Conservation (phyloP, 2,888 invertebrate species). For the Ormia ochracea region DNA sequence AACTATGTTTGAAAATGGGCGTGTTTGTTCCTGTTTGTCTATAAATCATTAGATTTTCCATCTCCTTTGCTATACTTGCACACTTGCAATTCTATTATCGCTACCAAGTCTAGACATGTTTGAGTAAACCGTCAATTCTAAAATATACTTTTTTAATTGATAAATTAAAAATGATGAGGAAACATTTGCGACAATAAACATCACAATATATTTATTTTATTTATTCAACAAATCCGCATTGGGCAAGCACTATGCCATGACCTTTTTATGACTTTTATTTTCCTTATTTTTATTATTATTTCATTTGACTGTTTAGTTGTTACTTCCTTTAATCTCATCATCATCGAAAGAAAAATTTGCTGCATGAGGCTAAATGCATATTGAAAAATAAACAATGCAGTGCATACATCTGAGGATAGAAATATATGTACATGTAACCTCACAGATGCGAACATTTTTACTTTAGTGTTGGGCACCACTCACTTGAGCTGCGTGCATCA, state of each 20-base stretch:
- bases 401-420: no score
- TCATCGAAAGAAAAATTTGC: conserved; percentile 33
- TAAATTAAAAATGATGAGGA: background rate
- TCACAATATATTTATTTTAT: conserved; percentile 4
- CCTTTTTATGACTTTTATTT: conserved; percentile 5
- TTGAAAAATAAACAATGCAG: conserved; percentile 39
- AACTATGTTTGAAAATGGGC: background rate
- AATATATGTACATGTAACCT: no score
- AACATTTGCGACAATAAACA: conserved; percentile 20
- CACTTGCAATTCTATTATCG: background rate
- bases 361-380: conserved; percentile 11
- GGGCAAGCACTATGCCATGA: background rate
- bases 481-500: no score
- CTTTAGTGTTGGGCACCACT: no score
- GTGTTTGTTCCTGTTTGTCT: background rate
- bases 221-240: background rate
- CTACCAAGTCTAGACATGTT: conserved; percentile 33
- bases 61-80: conserved; percentile 25
- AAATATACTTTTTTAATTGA: conserved; percentile 4
- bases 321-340: conserved; percentile 40
- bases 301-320: conserved; percentile 13
- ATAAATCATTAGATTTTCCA: conserved; percentile 2
- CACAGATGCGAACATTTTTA: no score
- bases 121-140: conserved; percentile 12
- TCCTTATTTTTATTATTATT: conserved; percentile 25